Base-by-base conservation (phyloP, 2,888 invertebrate species). In the Stegana nigrithorax region DNA sequence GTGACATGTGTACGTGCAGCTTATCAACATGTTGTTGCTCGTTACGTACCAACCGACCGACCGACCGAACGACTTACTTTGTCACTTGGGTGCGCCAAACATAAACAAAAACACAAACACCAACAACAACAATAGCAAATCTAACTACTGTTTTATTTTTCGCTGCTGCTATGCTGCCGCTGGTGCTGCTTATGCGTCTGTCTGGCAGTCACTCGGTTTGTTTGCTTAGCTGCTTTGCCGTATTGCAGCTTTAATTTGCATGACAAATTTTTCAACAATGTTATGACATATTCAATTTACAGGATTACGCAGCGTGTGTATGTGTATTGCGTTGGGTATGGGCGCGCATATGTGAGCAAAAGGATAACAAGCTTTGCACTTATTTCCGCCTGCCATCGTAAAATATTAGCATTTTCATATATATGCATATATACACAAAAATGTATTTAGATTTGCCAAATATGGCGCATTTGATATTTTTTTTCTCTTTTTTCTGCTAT, bases 201-300 rank as follows among this genome's bases (percentile, higher is more conserved):
- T n/a, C n/a, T n/a, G n/a, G n/a, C n/a, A n/a, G n/a, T n/a, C n/a
- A n/a, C n/a, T n/a, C n/a, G n/a, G n/a, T n/a, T 2, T 39, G 14
- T 39, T 39, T 39, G n/a, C 39, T 39, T 14, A 39, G 14, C 36
- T 36, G 4, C 36, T 47, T 68, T 63, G 60, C 53, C 67, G 69
- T 69, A 65, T 74, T 66, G 75, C 70, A 67, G 73, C 72, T 77
- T 75, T 75, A 75, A 75, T 75, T 77, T 77, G 75, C 75, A 75
- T 75, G 78, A 77, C 75, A 75, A 75, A 75, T 77, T 77, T 67
- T 71, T 71, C 75, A 69, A 67, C 70, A 72, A 72, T 75, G 77
- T 77, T 75, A 77, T 77, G 77, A 75, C 75, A 75, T 75, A 77
- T 75, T 77, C 75, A 75, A 75, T 75, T 75, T 75, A 72, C 71